Conservation (phyloP, 2,888 invertebrate genomes). For the Trypoxylon attenuatum region DNA sequence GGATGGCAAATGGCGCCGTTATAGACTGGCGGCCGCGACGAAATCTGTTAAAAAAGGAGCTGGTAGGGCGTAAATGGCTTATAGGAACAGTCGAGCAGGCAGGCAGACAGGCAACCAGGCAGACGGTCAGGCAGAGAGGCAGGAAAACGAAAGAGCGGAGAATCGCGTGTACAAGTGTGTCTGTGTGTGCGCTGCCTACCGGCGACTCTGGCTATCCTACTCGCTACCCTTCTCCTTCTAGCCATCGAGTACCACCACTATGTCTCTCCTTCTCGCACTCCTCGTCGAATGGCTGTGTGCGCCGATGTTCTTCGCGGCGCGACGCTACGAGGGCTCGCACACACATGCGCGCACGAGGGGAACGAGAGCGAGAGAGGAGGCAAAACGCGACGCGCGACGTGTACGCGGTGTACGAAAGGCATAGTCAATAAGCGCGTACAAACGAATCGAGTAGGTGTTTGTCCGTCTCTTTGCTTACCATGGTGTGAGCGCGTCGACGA, state of each 20-base stretch:
- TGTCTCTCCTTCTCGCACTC: too few species aligned
- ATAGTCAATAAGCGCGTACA: slow-evolving; percentile 3
- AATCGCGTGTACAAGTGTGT: background rate
- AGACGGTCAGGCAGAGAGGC: background rate
- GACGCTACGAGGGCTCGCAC: background rate
- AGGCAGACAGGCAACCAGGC: slow-evolving; percentile 2
- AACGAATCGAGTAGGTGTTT: background rate
- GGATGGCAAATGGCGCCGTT: background rate
- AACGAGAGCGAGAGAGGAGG: background rate
- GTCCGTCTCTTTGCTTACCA: slow-evolving; percentile 28
- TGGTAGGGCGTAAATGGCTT: background rate
- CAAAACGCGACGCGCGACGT: slow-evolving; percentile 1
- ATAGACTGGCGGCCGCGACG: background rate
- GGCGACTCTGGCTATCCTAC: background rate
- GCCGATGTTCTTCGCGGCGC: background rate
- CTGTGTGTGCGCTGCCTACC: background rate
- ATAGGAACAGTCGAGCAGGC: background rate
- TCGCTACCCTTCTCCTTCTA: too few species aligned
- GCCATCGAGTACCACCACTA: too few species aligned
- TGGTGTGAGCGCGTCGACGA: slow-evolving; percentile 31
- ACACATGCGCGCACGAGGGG: background rate
- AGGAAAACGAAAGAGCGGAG: background rate
- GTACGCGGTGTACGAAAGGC: background rate
- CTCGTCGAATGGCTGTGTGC: too few species aligned
- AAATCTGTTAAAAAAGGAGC: background rate